Evolutionary conservation across 2,113 vertebrate species (phyloP), one percentile per base, ranked within the genome.

Genomic region (Donacobius atricapilla): DNA sequence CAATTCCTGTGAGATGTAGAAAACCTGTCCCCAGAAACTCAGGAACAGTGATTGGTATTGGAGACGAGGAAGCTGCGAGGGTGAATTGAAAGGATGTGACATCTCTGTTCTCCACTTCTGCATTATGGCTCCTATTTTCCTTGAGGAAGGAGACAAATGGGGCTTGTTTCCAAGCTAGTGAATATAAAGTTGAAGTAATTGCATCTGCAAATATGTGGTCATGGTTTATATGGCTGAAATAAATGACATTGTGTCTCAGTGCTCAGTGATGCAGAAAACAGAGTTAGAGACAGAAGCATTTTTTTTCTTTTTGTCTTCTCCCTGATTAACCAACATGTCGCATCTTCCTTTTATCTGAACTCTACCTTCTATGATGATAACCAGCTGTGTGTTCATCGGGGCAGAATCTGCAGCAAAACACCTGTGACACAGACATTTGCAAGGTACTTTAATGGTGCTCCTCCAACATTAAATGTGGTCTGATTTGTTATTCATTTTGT

Each of bases 181-280:
- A 94, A 79, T 94, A 86, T 81, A 92, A 95, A 96, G 90, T 86
- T 95, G 90, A 94, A 96, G 88, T 96, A 96, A 97, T 88, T 94
- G 95, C 88, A 96, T 97, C 90, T 0, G 3, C 88, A 96, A 93
- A 96, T 93, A 94, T 2, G 44, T 70, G 88, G 95, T 94, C 92
- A 90, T 77, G 93, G 88, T 83, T 95, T 96, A 88, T 66, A 70
- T 48, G 85, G 87, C 63, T 95, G 94, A 93, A 96, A 94, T 96
- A 96, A 95, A 92, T 92, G 76, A 90, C 88, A 92, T 68, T 64
- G 56, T 96, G 69, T 87, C 72, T 97, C 60, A 53, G 65, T 39
- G 76, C 87, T 92, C 94, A 84, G 44, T 94, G 92, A 87, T 79
- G 94, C 60, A 89, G 94, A 96, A 97, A 97, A 95, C 86, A 92